phyloP scores from a whole-genome alignment of 1,140 invertebrate species.

The Metopolophium dirhodum region DNA sequence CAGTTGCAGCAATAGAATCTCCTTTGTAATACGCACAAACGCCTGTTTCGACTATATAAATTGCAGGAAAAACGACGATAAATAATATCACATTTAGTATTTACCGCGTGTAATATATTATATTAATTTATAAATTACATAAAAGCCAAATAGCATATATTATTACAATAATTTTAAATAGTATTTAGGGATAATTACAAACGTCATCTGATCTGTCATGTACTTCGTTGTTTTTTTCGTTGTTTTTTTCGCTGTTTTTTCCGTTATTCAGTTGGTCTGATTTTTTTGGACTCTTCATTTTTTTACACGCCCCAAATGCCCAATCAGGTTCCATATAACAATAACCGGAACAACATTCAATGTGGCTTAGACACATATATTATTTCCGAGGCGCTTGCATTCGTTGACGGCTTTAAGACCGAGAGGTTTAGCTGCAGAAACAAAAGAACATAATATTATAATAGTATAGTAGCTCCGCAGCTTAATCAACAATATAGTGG shows the following conservation, averaged over 20 bases:
- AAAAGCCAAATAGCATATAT: no score
- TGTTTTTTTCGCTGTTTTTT: no score
- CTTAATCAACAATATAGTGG: no score
- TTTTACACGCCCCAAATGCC: not conserved
- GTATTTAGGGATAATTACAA: no score
- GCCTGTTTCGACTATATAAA: not conserved
- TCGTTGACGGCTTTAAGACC: no score
- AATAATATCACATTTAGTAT: not conserved
- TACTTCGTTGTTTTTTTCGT: no score
- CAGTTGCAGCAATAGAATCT: not conserved
- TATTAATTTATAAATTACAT: no score
- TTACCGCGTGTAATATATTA: no score
- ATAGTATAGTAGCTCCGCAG: no score
- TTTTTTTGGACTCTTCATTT: rapidly evolving
- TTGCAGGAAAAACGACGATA: not conserved
- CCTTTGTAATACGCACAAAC: not conserved
- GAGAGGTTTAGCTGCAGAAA: not conserved
- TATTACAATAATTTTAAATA: no score
- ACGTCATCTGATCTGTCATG: no score
- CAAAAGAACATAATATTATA: not conserved
- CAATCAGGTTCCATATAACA: not conserved
- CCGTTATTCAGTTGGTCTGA: no score
- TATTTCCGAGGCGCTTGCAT: not conserved
- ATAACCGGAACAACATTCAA: not conserved
- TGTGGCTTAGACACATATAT: not conserved